phyloP scores from a whole-genome alignment of 2,797 vertebrate species.

The Epinephelus awoara region DNA sequence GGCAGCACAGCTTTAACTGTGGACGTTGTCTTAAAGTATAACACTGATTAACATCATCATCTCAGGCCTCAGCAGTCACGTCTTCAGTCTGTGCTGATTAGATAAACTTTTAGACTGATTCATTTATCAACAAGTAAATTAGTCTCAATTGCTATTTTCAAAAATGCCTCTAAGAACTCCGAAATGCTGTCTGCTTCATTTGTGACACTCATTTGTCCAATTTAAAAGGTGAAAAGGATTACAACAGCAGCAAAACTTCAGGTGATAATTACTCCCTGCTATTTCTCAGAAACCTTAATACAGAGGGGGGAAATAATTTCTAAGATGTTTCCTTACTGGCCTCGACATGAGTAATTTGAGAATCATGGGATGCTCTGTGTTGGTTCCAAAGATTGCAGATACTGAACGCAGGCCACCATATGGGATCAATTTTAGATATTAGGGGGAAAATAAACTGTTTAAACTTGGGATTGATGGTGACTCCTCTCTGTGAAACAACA shows the following conservation, averaged over 20 bases:
- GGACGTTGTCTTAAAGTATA: too few relatives aligned
- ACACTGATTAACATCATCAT: not conserved
- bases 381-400: conserved; percentile 13
- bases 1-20: too few relatives aligned
- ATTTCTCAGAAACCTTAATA: conserved; percentile 11
- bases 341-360: not conserved
- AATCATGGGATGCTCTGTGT: conserved; percentile 15
- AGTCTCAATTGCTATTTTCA: not conserved
- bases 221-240: conserved; percentile 16
- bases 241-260: conserved; percentile 6
- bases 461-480: not conserved
- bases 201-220: conserved; percentile 1
- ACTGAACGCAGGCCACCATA: not conserved
- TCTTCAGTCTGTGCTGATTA: not conserved
- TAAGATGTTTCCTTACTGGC: not conserved
- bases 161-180: not conserved
- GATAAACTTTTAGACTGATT: not conserved
- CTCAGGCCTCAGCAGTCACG: not conserved
- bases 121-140: not conserved
- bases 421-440: conserved; percentile 25
- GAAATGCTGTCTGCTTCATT: conserved; percentile 3
- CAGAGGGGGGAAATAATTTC: not conserved
- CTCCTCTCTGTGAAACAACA: not conserved
- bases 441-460: not conserved
- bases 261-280: not conserved